Base-by-base conservation (phyloP, 2,113 vertebrate species). In the Varanus komodoensis region DNA sequence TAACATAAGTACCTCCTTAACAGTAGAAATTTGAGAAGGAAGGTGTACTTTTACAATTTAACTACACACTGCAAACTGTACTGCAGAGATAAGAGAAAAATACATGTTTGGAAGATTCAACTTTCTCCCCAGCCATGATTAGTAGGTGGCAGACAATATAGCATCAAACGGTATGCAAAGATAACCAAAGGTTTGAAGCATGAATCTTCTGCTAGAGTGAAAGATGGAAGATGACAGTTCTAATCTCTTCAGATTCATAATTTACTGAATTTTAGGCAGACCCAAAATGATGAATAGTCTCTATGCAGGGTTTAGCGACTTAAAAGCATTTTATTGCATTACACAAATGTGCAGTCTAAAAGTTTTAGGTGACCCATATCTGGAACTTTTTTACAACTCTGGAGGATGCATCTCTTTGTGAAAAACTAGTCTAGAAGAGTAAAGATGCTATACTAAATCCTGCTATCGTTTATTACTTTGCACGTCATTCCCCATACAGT, bases 231-330 rank as follows among this genome's bases (percentile, higher is more conserved):
- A 88, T 95, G 96, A 94, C 93, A 94, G 87, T 91, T 93, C 71
- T 94, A 96, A 96, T 97, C 94, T 95, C 92, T 92, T 96, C 67
- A 92, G 73, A 97, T 94, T 95, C 89, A 94, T 96, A 91, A 96
- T 96, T 97, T 96, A 92, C 92, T 82, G 94, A 93, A 91, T 95
- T 94, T 92, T 91, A 94, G 91, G 82, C 84, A 92, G 90, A 74
- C 90, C 91, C 94, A 89, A 94, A 93, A 80, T 93, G 94, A 96
- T 87, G 93, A 94, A 95, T 96, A 86, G 87, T 94, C 80, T 91
- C 50, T 89, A 81, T 83, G 90, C 54, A 94, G 87, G 77, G 83
- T 87, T 94, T 93, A 87, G 83, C 83, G 84, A 87, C 93, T 93
- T 94, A 94, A 96, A 96, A 95, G 80, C 44, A 71, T 93, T 93